Percentiles rank a stretch among this genome's conserved stretches.
phyloP scores from a whole-genome alignment of 2,113 vertebrate genomes.

The Periophthalmus modestus region DNA sequence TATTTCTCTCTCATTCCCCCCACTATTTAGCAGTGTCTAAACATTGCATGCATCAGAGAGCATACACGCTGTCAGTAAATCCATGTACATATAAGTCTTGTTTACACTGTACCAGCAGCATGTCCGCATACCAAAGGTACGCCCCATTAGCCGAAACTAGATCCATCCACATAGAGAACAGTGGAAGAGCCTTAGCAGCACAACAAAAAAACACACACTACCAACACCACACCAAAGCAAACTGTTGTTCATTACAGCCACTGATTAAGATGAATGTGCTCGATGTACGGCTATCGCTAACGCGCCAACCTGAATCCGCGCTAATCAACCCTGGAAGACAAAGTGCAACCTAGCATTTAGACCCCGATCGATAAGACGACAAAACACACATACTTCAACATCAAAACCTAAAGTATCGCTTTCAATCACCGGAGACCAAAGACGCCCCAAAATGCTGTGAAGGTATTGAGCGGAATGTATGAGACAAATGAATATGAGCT shows the following conservation, averaged over 20 bases:
- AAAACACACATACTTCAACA: slow-evolving; percentile 6
- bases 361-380: slow-evolving; percentile 48
- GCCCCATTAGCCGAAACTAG: slow-evolving; percentile 9
- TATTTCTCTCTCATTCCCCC: neutral
- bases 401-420: neutral
- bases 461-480: slow-evolving; percentile 6
- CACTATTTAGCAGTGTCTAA: neutral
- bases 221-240: neutral
- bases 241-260: slow-evolving; percentile 26
- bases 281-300: neutral
- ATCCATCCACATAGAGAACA: neutral
- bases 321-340: slow-evolving; percentile 32
- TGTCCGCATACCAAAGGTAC: neutral
- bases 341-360: slow-evolving; percentile 3
- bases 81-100: neutral
- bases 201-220: slow-evolving; percentile 18
- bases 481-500: slow-evolving; percentile 18
- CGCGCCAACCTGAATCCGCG: neutral
- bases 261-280: slow-evolving; percentile 46
- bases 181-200: neutral
- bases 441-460: slow-evolving; percentile 21
- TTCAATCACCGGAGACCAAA: slow-evolving; percentile 31
- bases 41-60: neutral
- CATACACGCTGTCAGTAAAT: neutral
- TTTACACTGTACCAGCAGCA: slow-evolving; percentile 16